These are phyloP conservation scores for Emydura subglobosa DNA, from an alignment of 2,113 vertebrate genomes.

Conservation along the genomic window DNA sequence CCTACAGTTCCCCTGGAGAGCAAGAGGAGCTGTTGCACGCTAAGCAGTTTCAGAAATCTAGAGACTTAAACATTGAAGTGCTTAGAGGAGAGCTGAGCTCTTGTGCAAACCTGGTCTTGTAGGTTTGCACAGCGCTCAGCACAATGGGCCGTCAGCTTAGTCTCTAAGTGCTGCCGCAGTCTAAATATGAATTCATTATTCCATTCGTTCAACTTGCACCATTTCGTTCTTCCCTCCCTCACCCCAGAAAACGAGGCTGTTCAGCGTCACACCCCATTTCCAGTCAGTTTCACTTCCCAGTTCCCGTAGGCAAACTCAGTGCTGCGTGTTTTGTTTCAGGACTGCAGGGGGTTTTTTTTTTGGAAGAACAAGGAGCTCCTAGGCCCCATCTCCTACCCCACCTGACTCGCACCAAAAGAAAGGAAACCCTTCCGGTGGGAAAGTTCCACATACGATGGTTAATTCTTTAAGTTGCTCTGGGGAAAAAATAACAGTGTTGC, in stretches of 20 bases:
- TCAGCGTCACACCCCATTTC: neutral
- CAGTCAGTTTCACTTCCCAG: neutral
- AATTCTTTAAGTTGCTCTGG: neutral
- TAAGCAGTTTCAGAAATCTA: fast-evolving
- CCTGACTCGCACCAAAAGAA: neutral
- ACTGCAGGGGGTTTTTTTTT: neutral
- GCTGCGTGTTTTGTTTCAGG: neutral
- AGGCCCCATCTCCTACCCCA: neutral
- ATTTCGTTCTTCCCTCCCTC: neutral
- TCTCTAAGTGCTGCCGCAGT: neutral
- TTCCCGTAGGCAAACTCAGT: neutral
- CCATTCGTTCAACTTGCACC: neutral
- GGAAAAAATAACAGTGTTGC: neutral
- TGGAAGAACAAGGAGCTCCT: neutral
- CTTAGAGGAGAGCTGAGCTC: neutral
- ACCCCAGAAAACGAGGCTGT: neutral
- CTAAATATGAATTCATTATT: neutral
- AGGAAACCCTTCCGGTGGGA: neutral
- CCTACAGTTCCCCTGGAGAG: neutral
- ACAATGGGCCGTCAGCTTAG: fast-evolving
- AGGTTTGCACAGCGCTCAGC: neutral
- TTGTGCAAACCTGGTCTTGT: neutral
- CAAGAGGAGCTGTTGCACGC: neutral
- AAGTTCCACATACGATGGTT: neutral
- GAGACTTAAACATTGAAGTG: neutral